phyloP scores from a whole-genome alignment of 2,113 vertebrate genomes.

The Thymallus thymallus region DNA sequence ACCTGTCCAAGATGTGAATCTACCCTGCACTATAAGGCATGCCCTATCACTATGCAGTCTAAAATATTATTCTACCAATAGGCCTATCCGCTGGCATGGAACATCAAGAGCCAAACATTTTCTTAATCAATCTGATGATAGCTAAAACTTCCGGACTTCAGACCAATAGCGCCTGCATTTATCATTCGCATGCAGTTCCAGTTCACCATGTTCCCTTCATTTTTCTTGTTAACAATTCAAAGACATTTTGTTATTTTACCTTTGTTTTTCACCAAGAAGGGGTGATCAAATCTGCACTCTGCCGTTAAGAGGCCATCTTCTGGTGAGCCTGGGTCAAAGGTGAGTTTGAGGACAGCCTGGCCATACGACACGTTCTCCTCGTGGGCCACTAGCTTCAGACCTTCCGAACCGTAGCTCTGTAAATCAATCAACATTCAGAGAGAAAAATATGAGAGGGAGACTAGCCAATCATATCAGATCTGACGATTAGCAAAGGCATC shows the following conservation, averaged over 20 bases:
- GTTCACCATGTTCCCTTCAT: too few species aligned
- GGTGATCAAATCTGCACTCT: constrained; percentile 94
- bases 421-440: constrained; percentile 34
- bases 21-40: too few species aligned
- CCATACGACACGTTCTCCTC: constrained; percentile 93
- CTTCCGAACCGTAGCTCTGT: constrained; percentile 89
- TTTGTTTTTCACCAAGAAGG: constrained; percentile 98
- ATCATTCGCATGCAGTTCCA: too few species aligned
- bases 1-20: too few species aligned
- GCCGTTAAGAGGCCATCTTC: constrained; percentile 87
- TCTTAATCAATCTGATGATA: too few species aligned
- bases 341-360: constrained; percentile 92
- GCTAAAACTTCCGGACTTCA: too few species aligned
- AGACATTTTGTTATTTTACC: constrained; percentile 68
- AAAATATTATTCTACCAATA: too few species aligned
- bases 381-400: constrained; percentile 89
- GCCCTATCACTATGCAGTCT: too few species aligned
- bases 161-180: neutral
- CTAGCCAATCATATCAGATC: neutral
- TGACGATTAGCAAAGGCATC: neutral
- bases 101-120: too few species aligned
- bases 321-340: constrained; percentile 92
- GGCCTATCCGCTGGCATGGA: too few species aligned
- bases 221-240: too few species aligned
- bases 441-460: constrained; percentile 8